A percentile compares a stretch with the other conserved stretches of the same genome.
phyloP scores from a whole-genome alignment of 2,113 vertebrate genomes.

The Irena cyanogastra region DNA sequence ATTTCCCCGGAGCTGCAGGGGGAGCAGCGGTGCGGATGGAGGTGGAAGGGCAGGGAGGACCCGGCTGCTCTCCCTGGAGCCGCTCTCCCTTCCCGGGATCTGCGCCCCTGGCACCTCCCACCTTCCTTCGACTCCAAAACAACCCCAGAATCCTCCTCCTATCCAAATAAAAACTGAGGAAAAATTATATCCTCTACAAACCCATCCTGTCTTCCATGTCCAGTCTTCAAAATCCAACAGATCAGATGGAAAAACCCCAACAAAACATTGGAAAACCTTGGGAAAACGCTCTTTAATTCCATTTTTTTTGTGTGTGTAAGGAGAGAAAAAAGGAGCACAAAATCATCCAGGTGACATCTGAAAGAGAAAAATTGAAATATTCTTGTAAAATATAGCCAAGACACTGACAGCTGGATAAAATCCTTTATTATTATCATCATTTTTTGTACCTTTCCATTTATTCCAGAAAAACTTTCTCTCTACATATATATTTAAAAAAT shows the following conservation, averaged over 20 bases:
- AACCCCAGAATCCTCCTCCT: neutral
- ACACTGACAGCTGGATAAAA: neutral
- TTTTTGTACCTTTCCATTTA: neutral
- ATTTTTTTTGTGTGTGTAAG: neutral
- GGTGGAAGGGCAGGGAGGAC: neutral
- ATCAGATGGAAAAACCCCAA: neutral
- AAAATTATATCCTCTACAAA: neutral
- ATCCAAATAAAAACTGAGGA: neutral
- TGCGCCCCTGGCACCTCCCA: neutral
- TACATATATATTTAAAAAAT: neutral
- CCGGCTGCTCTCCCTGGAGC: neutral
- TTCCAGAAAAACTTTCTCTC: neutral
- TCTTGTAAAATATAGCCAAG: neutral
- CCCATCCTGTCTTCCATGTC: neutral
- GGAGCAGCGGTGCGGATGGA: no score
- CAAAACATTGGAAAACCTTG: neutral
- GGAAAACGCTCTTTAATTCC: neutral
- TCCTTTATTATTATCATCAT: neutral
- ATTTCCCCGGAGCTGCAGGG: neutral
- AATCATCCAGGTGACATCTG: neutral
- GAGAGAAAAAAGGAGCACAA: neutral
- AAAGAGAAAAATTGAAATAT: neutral
- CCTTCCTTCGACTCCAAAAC: neutral
- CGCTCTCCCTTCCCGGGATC: neutral
- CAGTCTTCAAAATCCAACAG: no score